phyloP scores from a whole-genome alignment of 2,113 vertebrate genomes.

The Lasiurus borealis region DNA sequence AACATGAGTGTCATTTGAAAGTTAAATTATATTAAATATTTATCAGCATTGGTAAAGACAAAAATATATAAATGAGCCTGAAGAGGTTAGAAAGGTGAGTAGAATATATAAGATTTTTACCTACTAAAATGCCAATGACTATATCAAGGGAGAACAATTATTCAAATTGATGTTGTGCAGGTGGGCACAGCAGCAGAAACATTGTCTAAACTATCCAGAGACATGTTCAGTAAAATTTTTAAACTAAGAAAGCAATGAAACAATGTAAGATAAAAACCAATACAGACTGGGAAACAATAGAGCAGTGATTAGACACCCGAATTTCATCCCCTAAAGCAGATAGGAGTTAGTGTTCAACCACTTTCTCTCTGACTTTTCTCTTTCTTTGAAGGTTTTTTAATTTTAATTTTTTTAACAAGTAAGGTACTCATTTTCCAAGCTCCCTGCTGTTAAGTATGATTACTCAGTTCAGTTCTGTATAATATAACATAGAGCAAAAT shows the following conservation, averaged over 20 bases:
- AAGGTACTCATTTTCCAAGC: neutral
- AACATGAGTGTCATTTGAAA: neutral
- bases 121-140: constrained; percentile 10
- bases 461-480: neutral
- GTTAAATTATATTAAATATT: constrained; percentile 42
- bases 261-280: constrained; percentile 37
- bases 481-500: neutral
- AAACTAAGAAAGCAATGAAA: constrained; percentile 13
- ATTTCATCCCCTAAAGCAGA: neutral
- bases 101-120: constrained; percentile 17
- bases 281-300: neutral
- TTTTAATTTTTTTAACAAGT: neutral
- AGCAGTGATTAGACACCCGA: neutral
- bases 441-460: neutral
- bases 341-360: neutral
- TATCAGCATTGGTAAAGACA: constrained; percentile 17
- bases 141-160: neutral
- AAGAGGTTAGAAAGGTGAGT: neutral
- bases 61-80: neutral
- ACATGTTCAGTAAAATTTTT: constrained; percentile 3
- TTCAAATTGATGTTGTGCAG: neutral
- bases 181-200: neutral
- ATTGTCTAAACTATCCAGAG: neutral
- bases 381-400: neutral
- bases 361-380: neutral